Percentiles rank a stretch among this genome's conserved stretches.
Evolutionary conservation across 2,797 vertebrate genomes (phyloP).

Genomic region (Gymnocypris eckloni): DNA sequence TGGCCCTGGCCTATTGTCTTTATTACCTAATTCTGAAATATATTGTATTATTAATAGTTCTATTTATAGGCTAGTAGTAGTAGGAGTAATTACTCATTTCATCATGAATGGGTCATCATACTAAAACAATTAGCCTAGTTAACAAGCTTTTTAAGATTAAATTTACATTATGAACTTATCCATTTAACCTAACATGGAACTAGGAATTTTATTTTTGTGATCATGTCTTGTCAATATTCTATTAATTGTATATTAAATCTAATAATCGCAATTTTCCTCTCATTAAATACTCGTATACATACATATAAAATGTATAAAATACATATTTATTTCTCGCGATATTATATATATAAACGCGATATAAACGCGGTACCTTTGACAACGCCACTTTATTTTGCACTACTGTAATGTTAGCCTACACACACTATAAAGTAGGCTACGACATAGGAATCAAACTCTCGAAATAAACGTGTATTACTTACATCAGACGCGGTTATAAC

Average conservation of each 20-base stretch:
- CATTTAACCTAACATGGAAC: not conserved
- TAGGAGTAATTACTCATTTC: not conserved
- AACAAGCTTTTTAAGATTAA: not conserved
- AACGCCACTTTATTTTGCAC: not conserved
- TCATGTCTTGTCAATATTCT: not conserved
- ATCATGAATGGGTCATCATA: not conserved
- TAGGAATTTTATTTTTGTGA: not conserved
- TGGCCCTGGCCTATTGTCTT: not conserved
- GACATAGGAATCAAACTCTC: not conserved
- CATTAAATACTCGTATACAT: not conserved
- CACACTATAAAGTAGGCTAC: not conserved
- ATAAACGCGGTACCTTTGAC: not conserved
- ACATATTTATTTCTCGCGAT: too few relatives aligned
- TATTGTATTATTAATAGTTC: too few relatives aligned
- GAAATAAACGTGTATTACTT: not conserved
- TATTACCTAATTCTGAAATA: not conserved
- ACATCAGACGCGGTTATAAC: not conserved
- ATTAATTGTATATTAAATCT: not conserved
- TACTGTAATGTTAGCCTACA: too few relatives aligned
- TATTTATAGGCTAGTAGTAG: not conserved
- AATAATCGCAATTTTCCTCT: too few relatives aligned
- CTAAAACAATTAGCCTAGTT: not conserved
- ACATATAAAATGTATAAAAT: too few relatives aligned
- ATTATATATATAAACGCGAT: not conserved
- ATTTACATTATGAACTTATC: not conserved